A percentile compares a stretch with the other conserved stretches of the same genome.
phyloP scores from a whole-genome alignment of 2,888 invertebrate species.

The Limenitis camilla region DNA sequence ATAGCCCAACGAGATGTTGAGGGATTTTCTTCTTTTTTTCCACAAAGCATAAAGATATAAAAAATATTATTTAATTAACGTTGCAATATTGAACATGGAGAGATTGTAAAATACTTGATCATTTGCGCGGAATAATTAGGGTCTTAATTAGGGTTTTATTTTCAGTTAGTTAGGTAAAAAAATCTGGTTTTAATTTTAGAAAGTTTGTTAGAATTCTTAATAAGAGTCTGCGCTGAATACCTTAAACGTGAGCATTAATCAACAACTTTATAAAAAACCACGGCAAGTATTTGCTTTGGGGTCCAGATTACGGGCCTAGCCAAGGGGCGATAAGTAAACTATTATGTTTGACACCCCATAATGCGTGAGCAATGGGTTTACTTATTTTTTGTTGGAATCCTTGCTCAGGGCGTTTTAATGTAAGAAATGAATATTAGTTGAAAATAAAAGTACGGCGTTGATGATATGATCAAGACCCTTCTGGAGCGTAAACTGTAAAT shows the following conservation, averaged over 20 bases:
- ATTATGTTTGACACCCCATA: conserved; percentile 4
- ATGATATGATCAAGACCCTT: too few species aligned
- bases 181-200: too few species aligned
- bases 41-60: neutral
- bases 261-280: neutral
- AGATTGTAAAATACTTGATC: too few species aligned
- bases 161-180: too few species aligned
- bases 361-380: conserved; percentile 1
- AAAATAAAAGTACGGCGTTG: too few species aligned
- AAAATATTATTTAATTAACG: neutral
- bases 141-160: too few species aligned
- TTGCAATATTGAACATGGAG: too few species aligned
- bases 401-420: neutral
- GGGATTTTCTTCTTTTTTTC: neutral
- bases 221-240: too few species aligned
- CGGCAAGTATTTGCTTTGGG: neutral
- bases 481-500: too few species aligned
- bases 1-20: neutral
- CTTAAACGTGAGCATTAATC: too few species aligned
- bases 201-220: too few species aligned
- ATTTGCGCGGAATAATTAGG: too few species aligned
- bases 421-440: neutral
- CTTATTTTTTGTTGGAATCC: neutral
- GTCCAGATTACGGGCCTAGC: neutral
- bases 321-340: conserved; percentile 8